These are phyloP conservation scores for Calephelis virginiensis DNA, from an alignment of 1,140 invertebrate species.

Conservation along the genomic window DNA sequence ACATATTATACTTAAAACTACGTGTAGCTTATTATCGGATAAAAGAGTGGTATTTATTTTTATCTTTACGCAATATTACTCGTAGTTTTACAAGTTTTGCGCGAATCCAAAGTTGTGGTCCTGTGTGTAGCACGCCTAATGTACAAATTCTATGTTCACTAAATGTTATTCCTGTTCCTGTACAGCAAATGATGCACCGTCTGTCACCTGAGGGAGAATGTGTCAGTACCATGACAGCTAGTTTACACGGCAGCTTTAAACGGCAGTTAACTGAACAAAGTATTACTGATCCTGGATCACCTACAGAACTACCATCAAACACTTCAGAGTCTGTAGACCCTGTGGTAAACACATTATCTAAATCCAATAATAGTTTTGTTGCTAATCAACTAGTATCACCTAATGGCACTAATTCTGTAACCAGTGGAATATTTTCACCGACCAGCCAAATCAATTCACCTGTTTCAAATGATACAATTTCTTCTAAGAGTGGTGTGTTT, in stretches of 20 bases:
- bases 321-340: constrained; percentile 67
- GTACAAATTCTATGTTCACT: constrained; percentile 35
- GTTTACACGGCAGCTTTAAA: constrained; percentile 75
- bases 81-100: neutral
- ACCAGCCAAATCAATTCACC: constrained; percentile 78
- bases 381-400: constrained; percentile 78
- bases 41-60: no score
- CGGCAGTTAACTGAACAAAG: constrained; percentile 64
- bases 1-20: no score
- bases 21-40: no score
- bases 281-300: constrained; percentile 58
- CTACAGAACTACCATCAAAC: constrained; percentile 63
- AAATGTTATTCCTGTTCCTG: constrained; percentile 63
- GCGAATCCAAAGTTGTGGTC: neutral
- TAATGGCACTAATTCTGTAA: constrained; percentile 77
- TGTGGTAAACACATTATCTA: constrained; percentile 62
- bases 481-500: constrained; percentile 75
- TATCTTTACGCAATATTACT: no score
- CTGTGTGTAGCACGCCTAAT: constrained; percentile 18
- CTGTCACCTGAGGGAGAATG: constrained; percentile 77
- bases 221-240: constrained; percentile 72
- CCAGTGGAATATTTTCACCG: constrained; percentile 77
- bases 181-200: constrained; percentile 76
- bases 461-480: constrained; percentile 76
- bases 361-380: constrained; percentile 60